Conservation (phyloP, 1,140 invertebrate genomes). For the Trachelipus rathkii region DNA sequence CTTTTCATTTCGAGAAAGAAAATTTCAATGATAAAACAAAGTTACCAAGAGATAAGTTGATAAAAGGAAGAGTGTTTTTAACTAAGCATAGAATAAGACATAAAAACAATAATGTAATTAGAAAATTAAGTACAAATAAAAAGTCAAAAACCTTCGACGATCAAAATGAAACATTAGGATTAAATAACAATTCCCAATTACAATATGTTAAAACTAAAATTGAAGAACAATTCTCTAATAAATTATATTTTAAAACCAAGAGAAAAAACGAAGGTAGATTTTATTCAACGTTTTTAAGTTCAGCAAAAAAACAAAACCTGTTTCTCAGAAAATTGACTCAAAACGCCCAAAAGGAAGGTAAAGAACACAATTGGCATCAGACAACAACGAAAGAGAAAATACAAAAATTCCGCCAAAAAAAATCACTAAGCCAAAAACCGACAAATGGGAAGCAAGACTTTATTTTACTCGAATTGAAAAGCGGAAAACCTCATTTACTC, state of each 20-base stretch:
- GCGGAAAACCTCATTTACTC: constrained; percentile 21
- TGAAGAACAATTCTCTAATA: neutral
- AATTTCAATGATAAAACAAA: neutral
- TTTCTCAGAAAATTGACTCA: neutral
- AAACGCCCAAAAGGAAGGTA: neutral
- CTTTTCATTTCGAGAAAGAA: neutral
- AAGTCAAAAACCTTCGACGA: neutral
- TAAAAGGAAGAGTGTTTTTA: neutral
- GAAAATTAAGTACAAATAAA: neutral
- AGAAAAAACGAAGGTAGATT: too few relatives aligned
- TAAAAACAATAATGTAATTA: neutral
- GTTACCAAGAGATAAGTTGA: neutral
- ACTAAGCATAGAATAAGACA: neutral
- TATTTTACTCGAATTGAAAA: constrained; percentile 26
- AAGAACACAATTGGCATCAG: neutral
- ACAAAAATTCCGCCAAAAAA: neutral
- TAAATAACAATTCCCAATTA: neutral
- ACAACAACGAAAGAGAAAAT: neutral
- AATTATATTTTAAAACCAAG: neutral
- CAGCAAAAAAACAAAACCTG: too few relatives aligned
- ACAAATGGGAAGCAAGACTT: constrained; percentile 17
- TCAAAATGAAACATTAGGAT: neutral
- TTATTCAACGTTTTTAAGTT: too few relatives aligned
- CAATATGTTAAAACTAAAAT: neutral
- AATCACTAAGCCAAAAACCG: neutral